phyloP scores from a whole-genome alignment of 2,888 invertebrate species.

The Parnassius mnemosyne region DNA sequence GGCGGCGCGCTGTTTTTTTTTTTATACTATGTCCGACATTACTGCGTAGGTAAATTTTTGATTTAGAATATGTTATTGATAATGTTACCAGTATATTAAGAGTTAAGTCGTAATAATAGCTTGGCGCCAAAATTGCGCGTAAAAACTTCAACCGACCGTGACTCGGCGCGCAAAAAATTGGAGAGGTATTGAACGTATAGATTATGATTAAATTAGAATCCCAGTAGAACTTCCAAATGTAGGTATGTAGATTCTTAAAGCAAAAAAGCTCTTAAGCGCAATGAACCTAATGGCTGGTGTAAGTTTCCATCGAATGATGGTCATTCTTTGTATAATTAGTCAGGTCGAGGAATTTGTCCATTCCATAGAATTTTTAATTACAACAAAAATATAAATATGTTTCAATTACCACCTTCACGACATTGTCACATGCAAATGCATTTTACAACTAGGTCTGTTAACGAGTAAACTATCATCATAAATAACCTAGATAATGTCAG shows the following conservation, averaged over 20 bases:
- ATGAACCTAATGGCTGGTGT: conserved; percentile 12
- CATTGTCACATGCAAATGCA: too few species aligned
- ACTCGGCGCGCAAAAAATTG: conserved; percentile 57
- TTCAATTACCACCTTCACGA: too few species aligned
- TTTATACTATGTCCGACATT: conserved; percentile 4
- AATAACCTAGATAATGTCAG: too few species aligned
- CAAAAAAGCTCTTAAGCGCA: conserved; percentile 19
- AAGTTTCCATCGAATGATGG: not conserved
- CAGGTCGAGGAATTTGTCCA: conserved; percentile 1
- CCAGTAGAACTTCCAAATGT: conserved; percentile 3
- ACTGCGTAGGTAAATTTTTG: conserved; percentile 23
- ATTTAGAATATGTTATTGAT: conserved; percentile 25
- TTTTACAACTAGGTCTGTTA: too few species aligned
- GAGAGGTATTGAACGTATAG: conserved; percentile 21
- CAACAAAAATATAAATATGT: too few species aligned
- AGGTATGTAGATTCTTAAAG: not conserved
- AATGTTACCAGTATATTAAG: conserved; percentile 38
- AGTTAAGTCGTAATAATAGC: conserved; percentile 41
- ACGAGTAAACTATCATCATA: too few species aligned
- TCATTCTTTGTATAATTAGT: conserved; percentile 2
- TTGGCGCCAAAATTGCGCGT: conserved; percentile 76
- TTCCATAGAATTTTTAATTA: too few species aligned
- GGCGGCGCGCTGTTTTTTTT: not conserved
- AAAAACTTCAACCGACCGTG: conserved; percentile 77
- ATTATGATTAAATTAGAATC: conserved; percentile 13